These are phyloP conservation scores for Phycodurus eques DNA, from an alignment of 2,113 vertebrate genomes.

Conservation along the genomic window DNA sequence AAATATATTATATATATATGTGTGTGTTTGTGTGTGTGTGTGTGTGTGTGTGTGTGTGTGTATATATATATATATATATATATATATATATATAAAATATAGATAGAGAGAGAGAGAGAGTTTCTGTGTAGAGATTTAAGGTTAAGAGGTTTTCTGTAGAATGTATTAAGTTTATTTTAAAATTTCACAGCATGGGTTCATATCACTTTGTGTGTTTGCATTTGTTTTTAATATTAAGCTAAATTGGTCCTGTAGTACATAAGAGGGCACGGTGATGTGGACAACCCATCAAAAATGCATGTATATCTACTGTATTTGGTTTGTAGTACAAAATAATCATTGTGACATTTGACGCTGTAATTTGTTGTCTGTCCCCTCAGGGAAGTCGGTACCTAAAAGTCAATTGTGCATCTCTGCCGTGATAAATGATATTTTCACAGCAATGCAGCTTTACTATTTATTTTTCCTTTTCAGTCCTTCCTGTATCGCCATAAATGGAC, in stretches of 20 bases:
- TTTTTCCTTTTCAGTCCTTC: conserved; percentile 51
- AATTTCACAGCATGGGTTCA: no score
- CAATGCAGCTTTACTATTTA: conserved; percentile 44
- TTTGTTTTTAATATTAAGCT: not conserved
- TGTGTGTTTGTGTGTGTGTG: no score
- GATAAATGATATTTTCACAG: conserved; percentile 63
- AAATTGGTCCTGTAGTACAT: not conserved
- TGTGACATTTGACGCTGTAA: not conserved
- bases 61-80: no score
- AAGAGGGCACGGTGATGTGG: not conserved
- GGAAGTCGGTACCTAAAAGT: not conserved
- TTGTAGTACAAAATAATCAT: not conserved
- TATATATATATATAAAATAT: no score
- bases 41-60: no score
- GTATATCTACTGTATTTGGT: not conserved
- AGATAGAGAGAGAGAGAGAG: no score
- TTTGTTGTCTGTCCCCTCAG: not conserved
- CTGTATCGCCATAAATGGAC: conserved; percentile 72
- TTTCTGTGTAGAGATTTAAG: no score
- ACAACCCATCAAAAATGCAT: not conserved
- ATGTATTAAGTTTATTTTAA: no score
- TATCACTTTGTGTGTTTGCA: no score
- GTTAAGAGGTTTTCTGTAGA: no score
- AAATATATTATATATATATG: no score
- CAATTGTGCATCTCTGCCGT: conserved; percentile 26